Evolutionary conservation across 2,888 invertebrate species (phyloP).

Genomic region (Drosophila eohydei): DNA sequence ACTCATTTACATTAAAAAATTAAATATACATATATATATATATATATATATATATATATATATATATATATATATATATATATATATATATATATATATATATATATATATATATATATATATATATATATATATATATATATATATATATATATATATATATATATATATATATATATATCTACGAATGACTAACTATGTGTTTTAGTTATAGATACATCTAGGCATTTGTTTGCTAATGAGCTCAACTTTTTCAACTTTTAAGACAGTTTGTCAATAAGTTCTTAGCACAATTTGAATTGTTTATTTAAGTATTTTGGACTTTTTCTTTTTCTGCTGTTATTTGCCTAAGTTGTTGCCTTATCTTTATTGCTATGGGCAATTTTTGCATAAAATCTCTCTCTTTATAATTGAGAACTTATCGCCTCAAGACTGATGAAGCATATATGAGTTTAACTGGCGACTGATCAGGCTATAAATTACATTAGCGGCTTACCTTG

Average conservation of each 20-base stretch:
- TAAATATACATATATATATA: too few relatives aligned
- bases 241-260: conserved; percentile 24
- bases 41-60: too few relatives aligned
- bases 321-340: neutral
- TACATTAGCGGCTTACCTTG: conserved; percentile 14
- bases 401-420: conserved; percentile 49
- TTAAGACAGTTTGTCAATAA: conserved; percentile 38
- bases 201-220: neutral
- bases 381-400: conserved; percentile 29
- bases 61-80: too few relatives aligned
- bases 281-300: conserved; percentile 11
- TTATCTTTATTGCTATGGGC: conserved; percentile 35
- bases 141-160: neutral
- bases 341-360: conserved; percentile 34
- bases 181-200: neutral
- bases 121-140: too few relatives aligned
- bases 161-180: neutral
- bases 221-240: conserved; percentile 26
- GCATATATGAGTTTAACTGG: neutral
- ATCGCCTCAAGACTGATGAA: conserved; percentile 32
- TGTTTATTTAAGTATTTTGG: conserved; percentile 34
- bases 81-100: neutral
- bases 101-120: neutral
- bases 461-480: neutral
- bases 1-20: too few relatives aligned